Conservation (phyloP, 2,797 vertebrate genomes). For the Sebastes elongatus region DNA sequence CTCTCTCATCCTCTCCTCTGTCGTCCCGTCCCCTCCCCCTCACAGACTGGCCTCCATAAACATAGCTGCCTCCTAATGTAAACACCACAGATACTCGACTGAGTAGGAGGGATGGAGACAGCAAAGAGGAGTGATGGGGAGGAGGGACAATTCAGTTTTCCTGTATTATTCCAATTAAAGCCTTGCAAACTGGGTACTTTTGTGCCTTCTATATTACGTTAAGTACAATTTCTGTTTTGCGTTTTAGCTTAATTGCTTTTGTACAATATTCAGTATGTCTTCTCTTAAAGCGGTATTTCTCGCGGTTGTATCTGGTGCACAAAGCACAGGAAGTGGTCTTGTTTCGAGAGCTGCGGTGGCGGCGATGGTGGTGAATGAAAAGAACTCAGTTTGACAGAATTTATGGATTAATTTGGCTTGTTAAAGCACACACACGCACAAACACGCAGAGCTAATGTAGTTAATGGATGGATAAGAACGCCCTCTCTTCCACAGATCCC, state of each 20-base stretch:
- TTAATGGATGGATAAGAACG: conserved; percentile 65
- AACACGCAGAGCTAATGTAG: conserved; percentile 53
- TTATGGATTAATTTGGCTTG: conserved; percentile 65
- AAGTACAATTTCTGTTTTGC: neutral
- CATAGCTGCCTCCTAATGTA: conserved; percentile 67
- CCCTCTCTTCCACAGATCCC: conserved; percentile 12
- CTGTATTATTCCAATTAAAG: conserved; percentile 16
- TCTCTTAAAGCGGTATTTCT: conserved; percentile 18
- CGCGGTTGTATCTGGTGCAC: neutral
- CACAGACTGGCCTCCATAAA: conserved; percentile 61
- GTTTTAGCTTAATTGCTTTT: neutral
- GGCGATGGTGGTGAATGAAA: conserved; percentile 43
- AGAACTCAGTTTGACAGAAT: conserved; percentile 43
- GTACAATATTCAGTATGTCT: neutral
- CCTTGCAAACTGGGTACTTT: neutral
- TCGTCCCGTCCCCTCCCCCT: conserved; percentile 55
- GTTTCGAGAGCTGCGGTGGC: conserved; percentile 2
- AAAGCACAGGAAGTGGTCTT: conserved; percentile 14
- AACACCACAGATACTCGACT: conserved; percentile 56
- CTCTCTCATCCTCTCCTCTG: conserved; percentile 36
- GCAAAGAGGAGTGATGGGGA: conserved; percentile 12
- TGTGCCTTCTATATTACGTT: neutral
- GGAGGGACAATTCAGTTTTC: conserved; percentile 14
- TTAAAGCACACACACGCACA: conserved; percentile 49
- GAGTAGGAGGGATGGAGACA: conserved; percentile 22